Base-by-base conservation (phyloP, 2,888 invertebrate species). In the Smittia sp. region DNA sequence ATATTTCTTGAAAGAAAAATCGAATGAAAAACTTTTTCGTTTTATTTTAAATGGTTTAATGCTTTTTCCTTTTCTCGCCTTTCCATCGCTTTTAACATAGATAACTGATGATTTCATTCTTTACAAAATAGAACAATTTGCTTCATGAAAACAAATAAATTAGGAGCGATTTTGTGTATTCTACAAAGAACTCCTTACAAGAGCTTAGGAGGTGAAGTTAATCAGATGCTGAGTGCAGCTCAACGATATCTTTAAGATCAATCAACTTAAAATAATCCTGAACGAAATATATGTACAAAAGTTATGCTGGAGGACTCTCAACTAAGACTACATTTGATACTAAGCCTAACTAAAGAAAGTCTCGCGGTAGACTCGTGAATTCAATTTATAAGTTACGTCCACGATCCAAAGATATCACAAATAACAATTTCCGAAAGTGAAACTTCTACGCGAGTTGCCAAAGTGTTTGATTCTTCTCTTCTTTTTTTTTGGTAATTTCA, bases 381-480 rank as follows among this genome's bases (percentile, higher is more conserved):
- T 46, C 11, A 3, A 46, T 15, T 15, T 46, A 32, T 32, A 6
- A 46, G n/a, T 46, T 15, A 46, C 2, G 46, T 46, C 46, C 6
- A 46, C 32, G 32, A 32, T 32, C 32, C 46, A 58, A 63, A 63
- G 27, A 63, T 63, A 63, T 63, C 63, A 63, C 63, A 63, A 63
- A 63, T 13, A 27, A 27, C 13, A 63, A 63, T 27, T 63, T 63
- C 27, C 22, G n/a, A n/a, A 9, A 9, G 11, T 18, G 18, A 13
- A 58, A 58, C 58, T 6, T 9, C n/a, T 58, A 9, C 58, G 58
- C 18, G n/a, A 58, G 18, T 63, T 22, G 27, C 63, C 25, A 27
- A 27, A 63, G 22, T 25, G 18, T 63, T 63, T 63, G n/a, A n/a
- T n/a, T n/a, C n/a, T n/a, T n/a, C n/a, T 63, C 20, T 27, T 63